A percentile compares a stretch with the other conserved stretches of the same genome.
These are phyloP conservation scores for Ceyx margarethae DNA, from an alignment of 2,113 vertebrate species.

Conservation along the genomic window DNA sequence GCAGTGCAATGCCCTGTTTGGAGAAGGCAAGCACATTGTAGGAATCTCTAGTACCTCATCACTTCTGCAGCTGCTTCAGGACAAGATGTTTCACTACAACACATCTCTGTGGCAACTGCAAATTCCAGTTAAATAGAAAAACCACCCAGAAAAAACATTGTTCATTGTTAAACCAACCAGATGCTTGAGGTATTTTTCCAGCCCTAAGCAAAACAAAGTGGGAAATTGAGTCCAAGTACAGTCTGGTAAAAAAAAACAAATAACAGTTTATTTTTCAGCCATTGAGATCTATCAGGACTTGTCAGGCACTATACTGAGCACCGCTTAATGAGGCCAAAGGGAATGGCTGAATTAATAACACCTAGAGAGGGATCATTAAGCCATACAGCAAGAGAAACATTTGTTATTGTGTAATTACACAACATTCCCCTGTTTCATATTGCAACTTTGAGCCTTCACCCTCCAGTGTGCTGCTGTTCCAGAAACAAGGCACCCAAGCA, in stretches of 20 bases:
- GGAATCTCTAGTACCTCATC: neutral
- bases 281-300: neutral
- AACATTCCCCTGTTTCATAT: neutral
- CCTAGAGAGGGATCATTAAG: neutral
- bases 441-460: neutral
- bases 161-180: neutral
- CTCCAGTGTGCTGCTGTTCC: neutral
- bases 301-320: neutral
- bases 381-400: neutral
- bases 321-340: constrained; percentile 12
- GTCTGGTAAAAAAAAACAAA: neutral
- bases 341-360: constrained; percentile 21
- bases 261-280: constrained; percentile 8
- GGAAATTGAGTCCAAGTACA: neutral
- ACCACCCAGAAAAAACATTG: neutral
- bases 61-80: neutral
- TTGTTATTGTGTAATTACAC: constrained; percentile 12
- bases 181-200: neutral
- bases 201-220: neutral
- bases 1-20: neutral
- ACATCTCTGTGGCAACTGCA: neutral
- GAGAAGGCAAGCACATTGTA: neutral
- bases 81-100: neutral
- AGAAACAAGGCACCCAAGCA: neutral
- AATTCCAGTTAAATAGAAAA: neutral